These are phyloP conservation scores for Epizoanthus fatuus DNA, from an alignment of 92 coral and sea anemone species.

Conservation along the genomic window DNA sequence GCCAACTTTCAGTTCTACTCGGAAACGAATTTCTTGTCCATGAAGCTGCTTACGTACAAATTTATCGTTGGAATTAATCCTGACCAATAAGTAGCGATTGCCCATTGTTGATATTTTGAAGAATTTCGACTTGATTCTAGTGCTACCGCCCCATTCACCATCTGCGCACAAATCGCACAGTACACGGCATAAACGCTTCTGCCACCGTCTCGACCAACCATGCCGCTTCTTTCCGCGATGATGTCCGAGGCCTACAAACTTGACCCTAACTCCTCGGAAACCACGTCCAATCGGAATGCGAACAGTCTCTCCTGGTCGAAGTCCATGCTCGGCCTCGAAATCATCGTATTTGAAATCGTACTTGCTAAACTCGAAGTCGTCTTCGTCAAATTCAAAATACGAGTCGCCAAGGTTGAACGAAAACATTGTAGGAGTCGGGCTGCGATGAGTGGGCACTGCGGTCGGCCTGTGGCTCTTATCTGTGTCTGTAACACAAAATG, in stretches of 20 bases:
- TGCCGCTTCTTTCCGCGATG: conserved; percentile 44
- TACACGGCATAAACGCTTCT: conserved; percentile 84
- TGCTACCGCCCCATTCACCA: conserved; percentile 53
- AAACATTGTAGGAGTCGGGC: not conserved
- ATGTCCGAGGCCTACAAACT: conserved; percentile 80
- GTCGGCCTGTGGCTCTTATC: not conserved
- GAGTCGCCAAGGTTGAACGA: conserved; percentile 1
- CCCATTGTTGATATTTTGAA: conserved; percentile 79
- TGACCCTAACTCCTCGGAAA: conserved; percentile 73
- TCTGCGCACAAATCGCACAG: conserved; percentile 80
- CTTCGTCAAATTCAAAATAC: not conserved
- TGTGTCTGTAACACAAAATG: not conserved
- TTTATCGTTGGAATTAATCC: conserved; percentile 71
- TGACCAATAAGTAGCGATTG: conserved; percentile 78
- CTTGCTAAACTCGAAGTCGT: conserved; percentile 24
- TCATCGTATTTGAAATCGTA: conserved; percentile 58
- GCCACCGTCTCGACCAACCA: conserved; percentile 80
- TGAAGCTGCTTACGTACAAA: conserved; percentile 84
- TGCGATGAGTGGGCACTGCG: not conserved
- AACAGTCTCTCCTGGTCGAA: conserved; percentile 85
- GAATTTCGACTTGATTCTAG: conserved; percentile 65
- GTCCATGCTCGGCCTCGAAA: conserved; percentile 76
- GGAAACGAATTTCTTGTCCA: conserved; percentile 86
- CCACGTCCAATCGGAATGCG: conserved; percentile 78
- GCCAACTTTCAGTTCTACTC: conserved; percentile 76